Evolutionary conservation across 2,113 vertebrate species (phyloP).

Genomic region (Anser brachyrhynchus): DNA sequence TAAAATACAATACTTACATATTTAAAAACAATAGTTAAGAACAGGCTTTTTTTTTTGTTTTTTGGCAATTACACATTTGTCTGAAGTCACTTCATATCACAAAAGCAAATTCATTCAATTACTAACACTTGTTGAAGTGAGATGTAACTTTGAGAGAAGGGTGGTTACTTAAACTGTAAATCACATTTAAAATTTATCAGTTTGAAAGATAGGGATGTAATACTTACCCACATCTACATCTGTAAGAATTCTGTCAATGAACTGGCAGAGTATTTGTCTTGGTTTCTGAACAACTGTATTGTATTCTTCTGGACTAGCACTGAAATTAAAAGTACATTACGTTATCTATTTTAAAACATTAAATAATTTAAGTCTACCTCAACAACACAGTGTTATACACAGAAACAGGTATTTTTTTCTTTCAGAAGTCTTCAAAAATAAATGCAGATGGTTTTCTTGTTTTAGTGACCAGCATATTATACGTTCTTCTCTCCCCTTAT

Average conservation of each 20-base stretch:
- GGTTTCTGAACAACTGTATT: conserved; percentile 90
- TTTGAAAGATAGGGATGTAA: background rate
- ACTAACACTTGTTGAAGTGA: background rate
- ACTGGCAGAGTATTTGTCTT: conserved; percentile 96
- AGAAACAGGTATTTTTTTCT: background rate
- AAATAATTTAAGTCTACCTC: background rate
- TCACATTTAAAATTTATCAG: background rate
- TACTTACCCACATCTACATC: conserved; percentile 94
- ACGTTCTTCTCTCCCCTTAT: background rate
- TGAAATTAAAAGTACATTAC: conserved; percentile 68
- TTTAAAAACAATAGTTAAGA: background rate
- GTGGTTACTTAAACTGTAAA: background rate
- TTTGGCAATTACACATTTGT: background rate
- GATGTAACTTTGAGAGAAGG: background rate
- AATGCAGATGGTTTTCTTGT: background rate
- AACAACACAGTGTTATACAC: background rate
- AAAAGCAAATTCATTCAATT: background rate
- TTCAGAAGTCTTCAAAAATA: background rate
- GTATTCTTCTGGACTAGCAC: conserved; percentile 87
- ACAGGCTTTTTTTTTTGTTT: background rate
- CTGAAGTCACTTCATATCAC: background rate
- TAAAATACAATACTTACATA: background rate
- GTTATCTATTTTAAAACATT: background rate
- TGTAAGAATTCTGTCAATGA: conserved; percentile 94
- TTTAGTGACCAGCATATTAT: background rate